Evolutionary conservation across 2,888 invertebrate genomes (phyloP).

Genomic region (Drosophila macrospina): DNA sequence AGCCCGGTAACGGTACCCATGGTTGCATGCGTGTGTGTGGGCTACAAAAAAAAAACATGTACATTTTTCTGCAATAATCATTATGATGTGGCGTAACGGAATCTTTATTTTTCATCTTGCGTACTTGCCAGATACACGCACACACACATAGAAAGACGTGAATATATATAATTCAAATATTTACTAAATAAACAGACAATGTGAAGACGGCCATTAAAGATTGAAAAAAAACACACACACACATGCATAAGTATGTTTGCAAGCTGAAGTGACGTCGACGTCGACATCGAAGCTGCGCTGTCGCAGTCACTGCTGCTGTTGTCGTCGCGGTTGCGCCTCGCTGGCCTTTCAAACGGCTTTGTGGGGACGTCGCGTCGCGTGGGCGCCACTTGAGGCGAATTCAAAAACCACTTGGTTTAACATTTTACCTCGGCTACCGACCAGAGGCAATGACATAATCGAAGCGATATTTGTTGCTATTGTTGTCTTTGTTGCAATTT

Average conservation of each 20-base stretch:
- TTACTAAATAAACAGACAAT: constrained; percentile 72
- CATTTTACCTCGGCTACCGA: constrained; percentile 35
- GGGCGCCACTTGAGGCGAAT: constrained; percentile 60
- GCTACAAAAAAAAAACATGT: constrained; percentile 26
- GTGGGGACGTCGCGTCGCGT: constrained; percentile 51
- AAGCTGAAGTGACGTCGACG: constrained; percentile 41
- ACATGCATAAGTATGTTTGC: too few species aligned
- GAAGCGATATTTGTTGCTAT: constrained; percentile 20
- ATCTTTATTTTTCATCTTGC: constrained; percentile 40
- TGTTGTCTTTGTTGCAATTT: constrained; percentile 41
- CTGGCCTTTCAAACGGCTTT: constrained; percentile 51
- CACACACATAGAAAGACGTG: constrained; percentile 23
- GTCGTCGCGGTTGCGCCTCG: constrained; percentile 69
- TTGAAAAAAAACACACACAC: constrained; percentile 40
- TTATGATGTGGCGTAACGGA: constrained; percentile 64
- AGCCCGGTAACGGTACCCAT: constrained; percentile 44
- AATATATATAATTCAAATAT: constrained; percentile 62
- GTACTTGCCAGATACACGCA: constrained; percentile 38
- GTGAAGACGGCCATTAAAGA: constrained; percentile 46
- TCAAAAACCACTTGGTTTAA: constrained; percentile 33
- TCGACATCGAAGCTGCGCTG: constrained; percentile 27
- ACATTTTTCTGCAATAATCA: constrained; percentile 37
- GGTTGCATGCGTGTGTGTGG: constrained; percentile 27
- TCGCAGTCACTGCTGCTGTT: constrained; percentile 13
- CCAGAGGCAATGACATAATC: constrained; percentile 71